A percentile compares a stretch with the other conserved stretches of the same genome.
Evolutionary conservation across 2,797 vertebrate genomes (phyloP).

Genomic region (Lemur catta): DNA sequence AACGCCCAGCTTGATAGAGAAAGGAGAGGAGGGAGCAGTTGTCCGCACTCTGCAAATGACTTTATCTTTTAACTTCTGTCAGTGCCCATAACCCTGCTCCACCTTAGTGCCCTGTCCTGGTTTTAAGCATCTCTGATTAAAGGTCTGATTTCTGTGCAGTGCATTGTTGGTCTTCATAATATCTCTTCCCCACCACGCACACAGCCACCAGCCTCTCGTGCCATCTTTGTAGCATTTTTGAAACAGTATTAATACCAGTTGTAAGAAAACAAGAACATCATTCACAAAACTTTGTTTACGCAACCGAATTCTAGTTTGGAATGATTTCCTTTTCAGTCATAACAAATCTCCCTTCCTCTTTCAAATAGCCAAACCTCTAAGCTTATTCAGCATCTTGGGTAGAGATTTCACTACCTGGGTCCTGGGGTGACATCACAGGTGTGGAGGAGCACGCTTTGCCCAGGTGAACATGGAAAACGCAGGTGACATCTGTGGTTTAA

Average conservation of each 20-base stretch:
- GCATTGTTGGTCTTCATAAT: background rate
- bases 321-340: conserved; percentile 34
- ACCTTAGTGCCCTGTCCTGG: background rate
- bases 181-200: background rate
- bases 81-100: background rate
- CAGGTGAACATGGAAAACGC: background rate
- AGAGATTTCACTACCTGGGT: background rate
- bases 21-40: background rate
- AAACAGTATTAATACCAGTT: conserved; percentile 46
- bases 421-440: background rate
- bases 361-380: background rate
- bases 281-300: conserved; percentile 54
- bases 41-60: background rate
- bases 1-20: background rate
- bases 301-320: conserved; percentile 48
- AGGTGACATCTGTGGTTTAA: background rate
- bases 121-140: conserved; percentile 54
- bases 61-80: background rate
- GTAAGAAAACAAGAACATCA: conserved; percentile 38
- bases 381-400: background rate
- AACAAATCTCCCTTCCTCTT: conserved; percentile 46
- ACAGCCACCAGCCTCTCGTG: background rate
- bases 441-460: background rate
- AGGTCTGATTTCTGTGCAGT: background rate
- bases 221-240: background rate